Evolutionary conservation across 2,888 invertebrate genomes (phyloP), one percentile per base, ranked within the genome.

Genomic region (Cheilosia vulpina): DNA sequence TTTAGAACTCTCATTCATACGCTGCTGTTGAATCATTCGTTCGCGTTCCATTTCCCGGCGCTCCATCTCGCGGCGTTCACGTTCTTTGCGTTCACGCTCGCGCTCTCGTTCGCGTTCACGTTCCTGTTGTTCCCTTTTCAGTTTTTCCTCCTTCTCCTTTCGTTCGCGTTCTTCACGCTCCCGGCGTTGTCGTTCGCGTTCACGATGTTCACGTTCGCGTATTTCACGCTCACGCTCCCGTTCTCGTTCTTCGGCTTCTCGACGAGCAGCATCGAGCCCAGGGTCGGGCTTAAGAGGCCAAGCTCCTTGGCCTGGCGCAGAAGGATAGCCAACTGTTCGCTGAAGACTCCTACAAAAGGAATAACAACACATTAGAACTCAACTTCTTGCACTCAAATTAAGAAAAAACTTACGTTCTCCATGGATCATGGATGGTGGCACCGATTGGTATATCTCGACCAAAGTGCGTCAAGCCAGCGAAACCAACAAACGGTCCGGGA

Each of bases 381-480:
- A 4, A 19, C 2, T 24, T 24, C 2, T 17, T 17, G 1, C 5
- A n/a, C 24, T 13, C 3, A 9, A 41, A 41, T 4, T 27, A 13
- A 4, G 0, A 24, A 11, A 2, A 53, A 21, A 89, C 91, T 89
- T 92, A 94, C 93, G 94, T 93, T 92, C 95, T 93, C 95, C 95
- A 96, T 7, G 95, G 95, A 92, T 96, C 96, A 89, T 95, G 94
- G 73, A 93, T 88, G 19, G 92, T 92, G 60, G 92, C 93, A 89
- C 92, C 91, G 69, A 94, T 92, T 69, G 94, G 94, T 89, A 95
- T 93, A 87, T 95, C 95, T 88, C 95, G 92, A 9, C 93, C 91
- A 92, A 95, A 96, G 82, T 95, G 95, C 43, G 96, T 94, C 88
- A 96, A 93, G 24, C 94, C 94, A 89, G 94, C 94, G 89, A 96